Evolutionary conservation across 64 coral and sea anemone species (phyloP).

Genomic region (Platygyra sinensis): DNA sequence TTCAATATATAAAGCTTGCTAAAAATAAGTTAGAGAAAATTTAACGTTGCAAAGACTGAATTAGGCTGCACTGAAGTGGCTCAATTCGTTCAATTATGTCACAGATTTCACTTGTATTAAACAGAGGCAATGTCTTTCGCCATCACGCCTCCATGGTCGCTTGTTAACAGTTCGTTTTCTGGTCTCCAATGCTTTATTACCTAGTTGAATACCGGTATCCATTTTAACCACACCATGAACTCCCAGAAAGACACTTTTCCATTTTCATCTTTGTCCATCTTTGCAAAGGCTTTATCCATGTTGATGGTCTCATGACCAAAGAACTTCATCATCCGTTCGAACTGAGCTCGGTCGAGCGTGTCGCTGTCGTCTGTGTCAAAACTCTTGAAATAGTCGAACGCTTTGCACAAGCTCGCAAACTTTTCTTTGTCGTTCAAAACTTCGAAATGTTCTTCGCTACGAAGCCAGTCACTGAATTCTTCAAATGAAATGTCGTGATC

Average conservation of each 20-base stretch:
- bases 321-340: constrained; percentile 40
- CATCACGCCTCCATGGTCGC: not conserved
- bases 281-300: constrained; percentile 31
- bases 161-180: not conserved
- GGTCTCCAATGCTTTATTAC: not conserved
- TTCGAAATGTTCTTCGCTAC: constrained; percentile 36
- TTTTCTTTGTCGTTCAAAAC: constrained; percentile 32
- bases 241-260: constrained; percentile 46
- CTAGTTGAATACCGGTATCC: constrained; percentile 33
- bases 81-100: too few species aligned
- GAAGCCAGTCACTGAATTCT: constrained; percentile 51
- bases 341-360: constrained; percentile 26
- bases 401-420: constrained; percentile 13
- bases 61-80: too few species aligned
- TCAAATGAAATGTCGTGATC: constrained; percentile 46
- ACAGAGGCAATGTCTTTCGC: not conserved
- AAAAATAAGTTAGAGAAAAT: too few species aligned
- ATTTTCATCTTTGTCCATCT: constrained; percentile 27
- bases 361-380: constrained; percentile 40
- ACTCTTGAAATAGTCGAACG: constrained; percentile 8
- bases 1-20: too few species aligned
- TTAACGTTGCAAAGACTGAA: too few species aligned
- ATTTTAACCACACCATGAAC: constrained; percentile 44
- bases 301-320: constrained; percentile 18
- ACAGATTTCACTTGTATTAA: too few species aligned